Evolutionary conservation across 1,140 invertebrate genomes (phyloP), one percentile per base, ranked within the genome.

Genomic region (Protaetia brevitarsis): DNA sequence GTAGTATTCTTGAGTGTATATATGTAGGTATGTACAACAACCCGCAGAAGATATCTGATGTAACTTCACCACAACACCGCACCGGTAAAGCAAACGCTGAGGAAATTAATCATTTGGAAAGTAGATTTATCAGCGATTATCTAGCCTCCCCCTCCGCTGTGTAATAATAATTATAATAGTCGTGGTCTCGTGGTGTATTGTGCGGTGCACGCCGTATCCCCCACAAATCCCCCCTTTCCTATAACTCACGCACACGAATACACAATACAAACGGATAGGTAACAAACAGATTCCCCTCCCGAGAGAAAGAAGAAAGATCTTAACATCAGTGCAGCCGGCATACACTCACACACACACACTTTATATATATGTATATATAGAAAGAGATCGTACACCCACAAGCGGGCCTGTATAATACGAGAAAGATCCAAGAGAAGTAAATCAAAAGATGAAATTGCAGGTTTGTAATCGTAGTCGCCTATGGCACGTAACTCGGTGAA

Each of bases 391-490:
- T 69, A 72, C 70, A 74, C 73, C 70, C 72, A 73, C 73, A 69
- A 51, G 19, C 19, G 6, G 13, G 19, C 10, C 34, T 23, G 19
- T 51, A 51, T 19, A 51, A 37, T 37, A 37, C 34, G 34, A 16
- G 34, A 37, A 37, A 51, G 41, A 51, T 51, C 41, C 34, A 36
- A 41, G 64, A 68, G 70, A 71, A 73, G 73, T 74, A 74, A 74
- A 74, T 74, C 73, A 74, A 73, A 74, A 70, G 73, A 74, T 71
- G 73, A 74, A 74, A 73, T 74, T 73, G 72, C 71, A 72, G 73
- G 73, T 74, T 73, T 74, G 67, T 72, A 70, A 74, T 73, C 73
- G 69, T 69, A 65, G 69, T 72, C 66, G 70, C 73, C 73, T 69
- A 61, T 68, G 72, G 73, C 73, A 68, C 71, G 72, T 73, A 73